These are phyloP conservation scores for Callitettix versicolor DNA, from an alignment of 1,140 invertebrate genomes.

Conservation along the genomic window DNA sequence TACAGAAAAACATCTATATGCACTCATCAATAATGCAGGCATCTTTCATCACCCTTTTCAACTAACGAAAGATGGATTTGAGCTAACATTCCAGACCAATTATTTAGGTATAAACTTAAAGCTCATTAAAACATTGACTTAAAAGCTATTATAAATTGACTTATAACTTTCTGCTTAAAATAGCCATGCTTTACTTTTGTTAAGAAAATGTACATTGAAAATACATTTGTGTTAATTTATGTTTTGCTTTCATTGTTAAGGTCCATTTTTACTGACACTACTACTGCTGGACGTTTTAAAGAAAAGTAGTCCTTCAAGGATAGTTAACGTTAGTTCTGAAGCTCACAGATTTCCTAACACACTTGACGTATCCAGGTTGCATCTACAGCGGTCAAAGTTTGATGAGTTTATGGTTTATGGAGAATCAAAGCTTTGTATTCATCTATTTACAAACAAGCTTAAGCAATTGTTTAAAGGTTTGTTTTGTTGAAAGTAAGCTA, in stretches of 20 bases:
- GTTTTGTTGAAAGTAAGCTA: too few relatives aligned
- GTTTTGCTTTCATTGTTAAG: too few relatives aligned
- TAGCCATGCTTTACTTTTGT: not conserved
- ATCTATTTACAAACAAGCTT: not conserved
- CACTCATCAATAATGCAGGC: slow-evolving; percentile 51
- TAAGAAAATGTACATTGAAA: too few relatives aligned
- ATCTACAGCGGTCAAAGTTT: not conserved
- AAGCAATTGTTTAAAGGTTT: not conserved
- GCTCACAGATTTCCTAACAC: slow-evolving; percentile 39
- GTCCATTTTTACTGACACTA: slow-evolving; percentile 80
- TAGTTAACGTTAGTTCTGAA: slow-evolving; percentile 63
- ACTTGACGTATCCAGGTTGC: not conserved
- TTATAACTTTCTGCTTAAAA: not conserved
- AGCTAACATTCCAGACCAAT: slow-evolving; percentile 50
- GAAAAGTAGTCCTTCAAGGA: slow-evolving; percentile 57
- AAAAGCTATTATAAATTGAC: not conserved
- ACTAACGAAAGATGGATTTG: slow-evolving; percentile 44
- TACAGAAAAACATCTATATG: slow-evolving; percentile 27
- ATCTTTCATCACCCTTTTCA: slow-evolving; percentile 42
- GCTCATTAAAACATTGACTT: too few relatives aligned
- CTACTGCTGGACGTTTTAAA: slow-evolving; percentile 64
- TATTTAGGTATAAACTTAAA: slow-evolving; percentile 38
- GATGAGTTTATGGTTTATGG: slow-evolving; percentile 9
- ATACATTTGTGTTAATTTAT: too few relatives aligned
- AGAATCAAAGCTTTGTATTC: slow-evolving; percentile 7